Percentiles rank a stretch among this genome's conserved stretches.
Evolutionary conservation across 2,113 vertebrate genomes (phyloP).

Genomic region (Ovis aries): DNA sequence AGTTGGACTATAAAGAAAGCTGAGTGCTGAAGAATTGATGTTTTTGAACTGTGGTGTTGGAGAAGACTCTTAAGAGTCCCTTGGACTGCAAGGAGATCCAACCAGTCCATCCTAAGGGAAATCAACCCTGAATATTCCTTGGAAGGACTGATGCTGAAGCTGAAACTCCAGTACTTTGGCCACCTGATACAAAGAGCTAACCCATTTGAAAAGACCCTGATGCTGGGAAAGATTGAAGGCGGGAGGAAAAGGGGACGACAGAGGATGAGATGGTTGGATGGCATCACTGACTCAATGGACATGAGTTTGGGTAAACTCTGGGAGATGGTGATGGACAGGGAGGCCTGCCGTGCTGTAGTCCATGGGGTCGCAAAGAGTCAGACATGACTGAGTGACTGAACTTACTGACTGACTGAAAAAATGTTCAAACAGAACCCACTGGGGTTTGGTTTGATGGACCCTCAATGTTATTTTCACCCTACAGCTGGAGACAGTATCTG

Average conservation of each 20-base stretch:
- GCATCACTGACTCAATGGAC: not conserved
- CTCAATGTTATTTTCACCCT: not conserved
- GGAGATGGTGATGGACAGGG: not conserved
- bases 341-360: not conserved
- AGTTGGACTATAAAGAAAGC: not conserved
- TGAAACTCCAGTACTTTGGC: not conserved
- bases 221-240: not conserved
- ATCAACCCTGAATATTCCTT: not conserved
- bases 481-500: fast-evolving
- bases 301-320: not conserved
- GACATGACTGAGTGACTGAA: not conserved
- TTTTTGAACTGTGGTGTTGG: not conserved
- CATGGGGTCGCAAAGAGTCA: not conserved
- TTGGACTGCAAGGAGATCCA: not conserved
- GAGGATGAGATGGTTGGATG: not conserved
- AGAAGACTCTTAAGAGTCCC: not conserved
- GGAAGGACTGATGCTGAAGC: not conserved
- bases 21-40: not conserved
- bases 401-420: not conserved
- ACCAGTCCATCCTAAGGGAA: not conserved
- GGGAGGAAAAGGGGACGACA: not conserved
- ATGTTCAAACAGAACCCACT: not conserved
- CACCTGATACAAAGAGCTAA: not conserved
- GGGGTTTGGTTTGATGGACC: no score
- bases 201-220: not conserved